Conservation (phyloP, 2,797 vertebrate species). For the Acanthiza pusilla region DNA sequence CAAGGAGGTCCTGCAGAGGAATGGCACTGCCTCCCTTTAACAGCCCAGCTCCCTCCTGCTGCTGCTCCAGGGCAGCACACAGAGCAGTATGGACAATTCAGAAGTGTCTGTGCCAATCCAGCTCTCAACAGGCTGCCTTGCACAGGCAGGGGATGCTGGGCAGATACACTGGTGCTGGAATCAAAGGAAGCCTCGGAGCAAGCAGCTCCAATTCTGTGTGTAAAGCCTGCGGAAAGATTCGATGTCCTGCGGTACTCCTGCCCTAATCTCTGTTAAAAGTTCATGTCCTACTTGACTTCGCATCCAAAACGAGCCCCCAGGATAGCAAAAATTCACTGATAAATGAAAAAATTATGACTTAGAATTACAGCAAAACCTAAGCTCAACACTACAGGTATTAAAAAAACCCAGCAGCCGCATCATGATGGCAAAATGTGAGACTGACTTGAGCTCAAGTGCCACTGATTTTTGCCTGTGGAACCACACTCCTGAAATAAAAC, state of each 20-base stretch:
- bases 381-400: not conserved
- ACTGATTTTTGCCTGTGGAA: not conserved
- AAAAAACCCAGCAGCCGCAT: not conserved
- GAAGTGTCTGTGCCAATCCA: not conserved
- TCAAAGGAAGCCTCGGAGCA: not conserved
- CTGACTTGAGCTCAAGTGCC: too few relatives aligned
- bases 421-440: not conserved
- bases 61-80: not conserved
- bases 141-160: not conserved
- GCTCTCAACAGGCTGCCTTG: not conserved
- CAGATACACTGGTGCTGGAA: not conserved
- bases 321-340: not conserved
- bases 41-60: not conserved
- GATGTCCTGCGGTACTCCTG: not conserved
- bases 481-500: not conserved
- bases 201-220: not conserved
- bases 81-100: not conserved
- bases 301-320: not conserved
- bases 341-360: not conserved
- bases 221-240: not conserved
- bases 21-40: not conserved
- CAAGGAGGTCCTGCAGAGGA: not conserved
- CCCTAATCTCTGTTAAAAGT: not conserved
- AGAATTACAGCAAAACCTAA: not conserved
- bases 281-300: not conserved